Evolutionary conservation across 64 coral and sea anemone species (phyloP), one percentile per base, ranked within the genome.

Genomic region (Platygyra sinensis): DNA sequence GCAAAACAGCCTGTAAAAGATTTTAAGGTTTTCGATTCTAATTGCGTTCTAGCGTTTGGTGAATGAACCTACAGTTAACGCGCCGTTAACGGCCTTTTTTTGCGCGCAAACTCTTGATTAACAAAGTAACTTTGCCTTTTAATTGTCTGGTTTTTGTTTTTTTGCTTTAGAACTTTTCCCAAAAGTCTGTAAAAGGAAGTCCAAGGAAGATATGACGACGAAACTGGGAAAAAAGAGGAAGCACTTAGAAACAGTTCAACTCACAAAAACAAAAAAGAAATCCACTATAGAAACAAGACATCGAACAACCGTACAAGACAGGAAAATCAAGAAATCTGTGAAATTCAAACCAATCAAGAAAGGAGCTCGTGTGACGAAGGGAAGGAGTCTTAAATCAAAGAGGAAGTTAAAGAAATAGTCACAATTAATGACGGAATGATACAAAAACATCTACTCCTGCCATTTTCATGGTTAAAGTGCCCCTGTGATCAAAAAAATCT

Each of bases 151-250:
- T 9, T 83, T 83, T 46, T 10, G 12, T 62, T 67, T 36, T 57
- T 57, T 57, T 57, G 10, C 54, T 57, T 7, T 49, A 85, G 81
- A 85, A 39, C 64, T 85, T 25, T 85, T 85, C 6, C 81, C 81
- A 15, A 72, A 85, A 72, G 42, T 42, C 33, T 63, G 22, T 12
- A 67, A 83, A 83, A 85, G 24, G n/a, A 85, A 27, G 22, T 42
- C 32, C 14, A 52, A 69, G 24, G 22, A 71, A 71, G 65, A 11
- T 29, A 51, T 0, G 42, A 46, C 10, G 14, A 49, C 36, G 63
- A 20, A 24, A 24, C 81, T 63, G 14, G 81, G 81, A 14, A 85
- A 85, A 46, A 85, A 85, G 63, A 85, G 81, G 29, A 85, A n/a
- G 12, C 81, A 72, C 9, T 25, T 32, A 51, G 81, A 85, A 28